Base-by-base conservation (phyloP, 2,113 vertebrate species). In the Syngnathus floridae region DNA sequence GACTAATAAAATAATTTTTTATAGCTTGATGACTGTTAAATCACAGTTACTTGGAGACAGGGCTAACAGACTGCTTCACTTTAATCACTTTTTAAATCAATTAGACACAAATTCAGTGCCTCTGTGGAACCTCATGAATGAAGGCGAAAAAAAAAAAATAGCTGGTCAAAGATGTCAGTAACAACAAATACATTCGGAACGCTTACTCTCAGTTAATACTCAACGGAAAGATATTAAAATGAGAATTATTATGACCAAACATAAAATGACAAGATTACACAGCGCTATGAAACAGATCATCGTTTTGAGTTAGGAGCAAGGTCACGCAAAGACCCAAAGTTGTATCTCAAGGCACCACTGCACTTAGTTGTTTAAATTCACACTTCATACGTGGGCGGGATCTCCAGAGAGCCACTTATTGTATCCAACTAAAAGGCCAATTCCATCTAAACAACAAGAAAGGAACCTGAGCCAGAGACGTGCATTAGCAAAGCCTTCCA, bases 401-500 rank as follows among this genome's bases (percentile, higher is more conserved):
- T 26, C 21, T 54, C 48, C 19, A 49, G 19, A 54, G 21, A 54
- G 0, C 9, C 21, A 54, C 12, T 11, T 12, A 54, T 54, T 54
- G 4, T 54, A 26, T 26, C 9, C 11, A 52, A 5, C 21, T 22
- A 11, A 11, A 26, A 52, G 12, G 9, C 4, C n/a, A 12, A 52
- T 49, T 3, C 19, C 0, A 7, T 21, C n/a, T 3, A 49, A 49
- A 59, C 12, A 10, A n/a, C 2, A 21, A 38, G 3, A 41, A 35
- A 35, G 31, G 26, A 12, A n/a, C 43, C 21, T 38, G 55, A 69
- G 40, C n/a, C 41, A 74, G 45, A 58, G 49, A 72, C 37, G 52
- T 77, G 68, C 68, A 85, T 80, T 78, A 80, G 67, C 62, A 57
- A 71, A 65, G 58, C 62, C 68, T 62, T 86, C 73, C 70, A 74